These are phyloP conservation scores for Fopius arisanus DNA, from an alignment of 1,140 invertebrate species.

Conservation along the genomic window DNA sequence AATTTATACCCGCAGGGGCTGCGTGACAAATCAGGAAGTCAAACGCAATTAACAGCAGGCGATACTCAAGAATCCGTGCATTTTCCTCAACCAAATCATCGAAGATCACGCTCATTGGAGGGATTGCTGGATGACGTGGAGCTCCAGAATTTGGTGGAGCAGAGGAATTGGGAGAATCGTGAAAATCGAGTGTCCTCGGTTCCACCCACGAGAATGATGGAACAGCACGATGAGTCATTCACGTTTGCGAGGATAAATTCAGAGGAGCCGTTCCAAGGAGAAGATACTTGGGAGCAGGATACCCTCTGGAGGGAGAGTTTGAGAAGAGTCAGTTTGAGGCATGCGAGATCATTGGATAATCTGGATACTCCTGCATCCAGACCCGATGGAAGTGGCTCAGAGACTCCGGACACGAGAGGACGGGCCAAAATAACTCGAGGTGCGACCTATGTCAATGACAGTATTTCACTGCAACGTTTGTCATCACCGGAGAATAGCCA, in stretches of 20 bases:
- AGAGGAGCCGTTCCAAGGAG: conserved; percentile 58
- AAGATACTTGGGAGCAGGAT: conserved; percentile 85
- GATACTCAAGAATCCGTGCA: not conserved
- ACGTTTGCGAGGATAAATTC: conserved; percentile 13
- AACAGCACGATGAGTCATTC: conserved; percentile 20
- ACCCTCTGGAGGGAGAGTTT: conserved; percentile 81
- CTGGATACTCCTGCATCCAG: conserved; percentile 66
- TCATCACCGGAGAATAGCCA: conserved; percentile 7
- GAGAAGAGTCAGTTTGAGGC: conserved; percentile 77
- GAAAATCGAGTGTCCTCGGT: conserved; percentile 36
- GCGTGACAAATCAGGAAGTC: conserved; percentile 53
- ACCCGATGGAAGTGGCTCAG: not conserved
- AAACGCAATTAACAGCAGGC: conserved; percentile 17
- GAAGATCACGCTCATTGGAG: conserved; percentile 70
- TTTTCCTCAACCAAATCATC: conserved; percentile 46
- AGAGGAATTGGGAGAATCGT: conserved; percentile 44
- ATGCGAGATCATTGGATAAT: conserved; percentile 82
- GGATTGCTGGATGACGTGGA: conserved; percentile 70
- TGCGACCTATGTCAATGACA: conserved; percentile 79
- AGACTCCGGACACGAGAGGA: conserved; percentile 32
- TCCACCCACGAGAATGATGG: conserved; percentile 2
- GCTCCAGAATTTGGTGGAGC: conserved; percentile 54
- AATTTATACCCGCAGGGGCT: conserved; percentile 66
- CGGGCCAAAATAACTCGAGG: conserved; percentile 68
- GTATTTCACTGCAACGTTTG: conserved; percentile 52